Evolutionary conservation across 2,888 invertebrate genomes (phyloP), one percentile per base, ranked within the genome.

Genomic region (Isotomurus palustris): DNA sequence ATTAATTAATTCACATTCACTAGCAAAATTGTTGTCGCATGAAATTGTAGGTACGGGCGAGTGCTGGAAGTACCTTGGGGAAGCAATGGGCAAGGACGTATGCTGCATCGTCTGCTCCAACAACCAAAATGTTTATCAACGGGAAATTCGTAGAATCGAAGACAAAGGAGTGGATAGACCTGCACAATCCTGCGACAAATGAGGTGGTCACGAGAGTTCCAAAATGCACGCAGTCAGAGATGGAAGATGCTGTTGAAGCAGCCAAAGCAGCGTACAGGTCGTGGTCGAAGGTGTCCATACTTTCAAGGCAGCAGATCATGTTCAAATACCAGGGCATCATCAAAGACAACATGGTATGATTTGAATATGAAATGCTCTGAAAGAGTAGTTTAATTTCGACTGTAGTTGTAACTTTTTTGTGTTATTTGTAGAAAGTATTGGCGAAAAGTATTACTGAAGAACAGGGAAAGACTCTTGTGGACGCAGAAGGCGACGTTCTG

Each of bases 401-500:
- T 41, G 21, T 4, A 5, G 12, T 52, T n/a, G n/a, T n/a, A n/a
- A n/a, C n/a, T n/a, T n/a, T n/a, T n/a, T 56, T 47, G 63, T 51
- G 50, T 58, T 1, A 45, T 62, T 68, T 73, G n/a, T 68, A 83
- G 81, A 85, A 87, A 77, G 86, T 87, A 74, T 76, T 99, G 68
- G 95, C 97, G 0, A 85, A 86, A 65, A 91, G 86, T 75, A 90
- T 99, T 62, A 97, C 97, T 2, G 78, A 82, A 70, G 99, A 99
- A 75, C 97, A 99, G 78, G 99, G 99, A 54, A 99, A 99, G 76
- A 99, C 99, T 0, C 79, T 92, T 64, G 84, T 86, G 12, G 99
- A 99, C 78, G 97, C 99, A 0, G 95, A 97, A 75, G 99, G 99
- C 36, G 99, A 99, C 78, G 96, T 99, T 2, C 82, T 93, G 59